Evolutionary conservation across 37 sponge, comb jelly and placozoan genomes (phyloP), one percentile per base, ranked within the genome.

Genomic region (Aplysina aerophoba): DNA sequence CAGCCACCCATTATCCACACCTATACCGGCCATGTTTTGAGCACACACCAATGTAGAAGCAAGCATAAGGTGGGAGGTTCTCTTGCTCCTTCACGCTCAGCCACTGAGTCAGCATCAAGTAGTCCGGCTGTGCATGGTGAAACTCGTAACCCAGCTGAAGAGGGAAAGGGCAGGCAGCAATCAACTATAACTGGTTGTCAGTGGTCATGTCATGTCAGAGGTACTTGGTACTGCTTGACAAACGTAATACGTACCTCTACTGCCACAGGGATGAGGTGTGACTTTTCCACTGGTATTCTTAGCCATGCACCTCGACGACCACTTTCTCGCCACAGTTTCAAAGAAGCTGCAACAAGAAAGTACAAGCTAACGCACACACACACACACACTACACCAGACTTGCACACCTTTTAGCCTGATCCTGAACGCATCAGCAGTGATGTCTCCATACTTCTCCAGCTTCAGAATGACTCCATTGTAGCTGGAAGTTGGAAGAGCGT

Each of bases 301-400:
- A 96, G 56, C 92, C 95, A 94, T 31, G 92, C 75, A 22, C 97
- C 97, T 55, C 97, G 82, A 60, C 67, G 78, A 21, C 88, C 88
- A 8, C 85, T 87, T 5, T 5, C 66, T 50, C 55, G 38, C 97
- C 97, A 96, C 14, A 57, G 69, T 1, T 40, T 66, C 71, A 94
- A 59, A 30, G 94, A 94, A 17, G 38, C 91, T 87, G 62, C 5
- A 60, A 33, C 12, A 84, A 24, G 14, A 6, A 33, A 82, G 56
- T 39, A 40, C 27, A 25, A 35, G 12, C 30, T 31, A 30, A 30
- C 30, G 34, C 71, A 62, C n/a, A 28, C 2, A 22, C 12, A 8
- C 63, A 62, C n/a, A 22, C 27, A 4, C 63, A 62, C 11, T 62
- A 6, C n/a, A 27, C 27, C 12, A 17, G 59, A 57, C 63, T 28